These are phyloP conservation scores for Notolabrus celidotus DNA, from an alignment of 2,797 vertebrate species.

Conservation along the genomic window DNA sequence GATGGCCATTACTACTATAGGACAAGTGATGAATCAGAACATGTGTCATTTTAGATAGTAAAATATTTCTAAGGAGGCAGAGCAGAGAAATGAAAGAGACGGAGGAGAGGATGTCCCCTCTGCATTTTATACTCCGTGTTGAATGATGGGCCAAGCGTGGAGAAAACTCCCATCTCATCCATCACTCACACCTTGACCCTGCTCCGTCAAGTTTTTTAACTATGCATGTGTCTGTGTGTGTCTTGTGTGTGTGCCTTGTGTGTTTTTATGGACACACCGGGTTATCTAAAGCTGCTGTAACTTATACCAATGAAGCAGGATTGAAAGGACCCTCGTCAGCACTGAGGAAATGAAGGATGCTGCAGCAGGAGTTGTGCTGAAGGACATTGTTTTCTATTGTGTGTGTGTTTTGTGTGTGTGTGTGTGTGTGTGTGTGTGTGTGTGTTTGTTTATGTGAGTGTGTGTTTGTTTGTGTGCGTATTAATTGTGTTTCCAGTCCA, in stretches of 20 bases:
- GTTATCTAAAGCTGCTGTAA: constrained; percentile 49
- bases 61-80: no score
- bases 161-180: constrained; percentile 67
- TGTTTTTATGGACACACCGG: constrained; percentile 12
- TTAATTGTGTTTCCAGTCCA: constrained; percentile 74
- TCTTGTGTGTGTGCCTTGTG: not conserved
- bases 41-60: no score
- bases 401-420: not conserved
- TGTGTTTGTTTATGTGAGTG: constrained; percentile 7
- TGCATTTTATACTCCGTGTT: constrained; percentile 52
- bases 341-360: constrained; percentile 33
- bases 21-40: no score
- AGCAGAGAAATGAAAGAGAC: not conserved
- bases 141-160: constrained; percentile 66
- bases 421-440: constrained; percentile 6
- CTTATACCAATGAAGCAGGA: constrained; percentile 30
- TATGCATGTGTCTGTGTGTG: not conserved
- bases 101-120: constrained; percentile 49
- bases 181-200: constrained; percentile 76
- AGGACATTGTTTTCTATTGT: constrained; percentile 29
- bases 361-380: constrained; percentile 20
- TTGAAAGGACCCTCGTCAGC: constrained; percentile 32
- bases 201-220: constrained; percentile 33
- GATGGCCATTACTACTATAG: no score
- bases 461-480: constrained; percentile 39